These are phyloP conservation scores for Cryptotis parvus DNA, from an alignment of 2,113 vertebrate genomes.

Conservation along the genomic window DNA sequence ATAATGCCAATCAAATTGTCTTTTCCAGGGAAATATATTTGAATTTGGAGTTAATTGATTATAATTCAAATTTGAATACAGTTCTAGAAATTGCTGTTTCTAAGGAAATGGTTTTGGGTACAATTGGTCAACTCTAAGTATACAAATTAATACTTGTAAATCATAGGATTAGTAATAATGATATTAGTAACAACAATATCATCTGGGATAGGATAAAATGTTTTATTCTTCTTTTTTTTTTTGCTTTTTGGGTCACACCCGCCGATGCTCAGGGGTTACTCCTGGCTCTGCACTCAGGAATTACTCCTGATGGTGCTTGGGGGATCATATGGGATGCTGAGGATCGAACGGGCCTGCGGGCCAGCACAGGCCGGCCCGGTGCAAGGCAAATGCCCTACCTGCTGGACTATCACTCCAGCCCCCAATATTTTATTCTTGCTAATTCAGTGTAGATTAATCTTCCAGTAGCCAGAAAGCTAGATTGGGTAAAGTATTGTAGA, in stretches of 20 bases:
- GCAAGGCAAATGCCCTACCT: too few relatives aligned
- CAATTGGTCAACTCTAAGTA: background rate
- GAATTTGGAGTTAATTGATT: background rate
- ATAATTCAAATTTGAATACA: background rate
- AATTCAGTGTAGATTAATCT: background rate
- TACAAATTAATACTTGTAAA: background rate
- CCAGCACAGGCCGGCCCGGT: too few relatives aligned
- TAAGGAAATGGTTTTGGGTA: background rate
- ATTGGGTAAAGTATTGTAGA: background rate
- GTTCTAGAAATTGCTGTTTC: background rate
- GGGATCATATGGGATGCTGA: too few relatives aligned
- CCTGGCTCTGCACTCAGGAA: too few relatives aligned
- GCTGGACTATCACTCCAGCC: too few relatives aligned
- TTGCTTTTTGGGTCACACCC: too few relatives aligned
- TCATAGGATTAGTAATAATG: background rate
- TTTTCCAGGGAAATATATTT: background rate
- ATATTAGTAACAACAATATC: background rate
- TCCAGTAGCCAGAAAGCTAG: background rate
- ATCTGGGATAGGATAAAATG: background rate
- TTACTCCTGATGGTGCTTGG: too few relatives aligned
- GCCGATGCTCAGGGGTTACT: too few relatives aligned
- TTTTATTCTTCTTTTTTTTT: too few relatives aligned
- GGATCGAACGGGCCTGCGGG: too few relatives aligned
- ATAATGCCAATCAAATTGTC: background rate
- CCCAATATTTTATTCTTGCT: too few relatives aligned